These are phyloP conservation scores for Pterobdella sp. DNA, from an alignment of 2,888 invertebrate genomes.

Conservation along the genomic window DNA sequence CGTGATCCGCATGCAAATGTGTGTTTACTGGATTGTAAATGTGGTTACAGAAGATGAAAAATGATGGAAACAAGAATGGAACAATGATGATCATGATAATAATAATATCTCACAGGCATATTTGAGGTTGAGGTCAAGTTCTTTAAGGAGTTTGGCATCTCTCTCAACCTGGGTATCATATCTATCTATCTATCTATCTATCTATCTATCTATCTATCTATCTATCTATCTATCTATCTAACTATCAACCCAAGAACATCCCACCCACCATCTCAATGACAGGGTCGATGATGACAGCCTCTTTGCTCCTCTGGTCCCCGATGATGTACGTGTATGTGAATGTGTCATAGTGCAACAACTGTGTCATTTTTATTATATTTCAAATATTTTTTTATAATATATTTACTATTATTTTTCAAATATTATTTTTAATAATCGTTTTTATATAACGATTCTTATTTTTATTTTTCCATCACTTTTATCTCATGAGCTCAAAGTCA, in stretches of 20 bases:
- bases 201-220: no score
- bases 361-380: no score
- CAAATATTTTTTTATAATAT: no score
- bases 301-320: constrained; percentile 66
- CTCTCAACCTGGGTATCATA: no score
- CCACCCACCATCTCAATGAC: constrained; percentile 67
- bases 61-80: neutral
- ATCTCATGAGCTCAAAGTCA: no score
- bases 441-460: no score
- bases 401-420: no score
- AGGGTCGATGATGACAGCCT: constrained; percentile 90
- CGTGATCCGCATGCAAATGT: constrained; percentile 96
- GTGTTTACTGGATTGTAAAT: constrained; percentile 69
- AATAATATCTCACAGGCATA: constrained; percentile 45
- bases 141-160: constrained; percentile 48
- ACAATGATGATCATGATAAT: neutral
- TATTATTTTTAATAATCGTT: no score
- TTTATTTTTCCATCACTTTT: no score
- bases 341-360: constrained; percentile 84
- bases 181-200: no score
- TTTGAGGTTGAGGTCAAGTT: constrained; percentile 51
- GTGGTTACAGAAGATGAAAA: neutral
- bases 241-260: no score
- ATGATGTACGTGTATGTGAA: constrained; percentile 90
- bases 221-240: no score